phyloP scores from a whole-genome alignment of 2,113 vertebrate species.

The Canis aureus region DNA sequence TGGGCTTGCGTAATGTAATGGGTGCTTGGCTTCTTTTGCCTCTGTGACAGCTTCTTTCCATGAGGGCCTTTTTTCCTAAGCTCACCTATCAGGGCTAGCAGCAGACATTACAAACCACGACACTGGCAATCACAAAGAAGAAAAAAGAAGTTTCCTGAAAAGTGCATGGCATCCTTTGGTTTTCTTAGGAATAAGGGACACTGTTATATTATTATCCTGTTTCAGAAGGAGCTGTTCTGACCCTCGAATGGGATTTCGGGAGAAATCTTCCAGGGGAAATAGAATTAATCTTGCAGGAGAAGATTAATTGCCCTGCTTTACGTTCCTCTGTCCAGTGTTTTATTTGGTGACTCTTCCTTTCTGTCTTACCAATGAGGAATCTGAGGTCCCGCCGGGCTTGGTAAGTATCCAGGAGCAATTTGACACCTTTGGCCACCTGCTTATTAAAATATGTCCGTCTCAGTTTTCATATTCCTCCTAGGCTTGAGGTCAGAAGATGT shows the following conservation, averaged over 20 bases:
- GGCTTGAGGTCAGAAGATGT: background rate
- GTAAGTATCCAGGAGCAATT: background rate
- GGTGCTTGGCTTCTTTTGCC: background rate
- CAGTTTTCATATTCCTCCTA: background rate
- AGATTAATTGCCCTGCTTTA: background rate
- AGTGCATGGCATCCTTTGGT: background rate
- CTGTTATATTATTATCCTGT: fast-evolving
- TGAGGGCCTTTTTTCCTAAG: slow-evolving; percentile 9
- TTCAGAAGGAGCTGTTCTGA: background rate
- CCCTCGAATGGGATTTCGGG: background rate
- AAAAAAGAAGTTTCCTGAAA: background rate
- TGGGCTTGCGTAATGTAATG: background rate
- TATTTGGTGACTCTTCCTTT: background rate
- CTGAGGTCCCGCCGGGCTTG: background rate
- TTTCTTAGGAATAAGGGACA: background rate
- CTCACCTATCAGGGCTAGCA: background rate
- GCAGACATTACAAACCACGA: background rate
- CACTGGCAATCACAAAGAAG: background rate
- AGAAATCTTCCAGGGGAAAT: too few relatives aligned
- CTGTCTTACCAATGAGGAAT: background rate
- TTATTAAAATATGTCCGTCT: background rate
- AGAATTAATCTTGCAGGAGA: background rate
- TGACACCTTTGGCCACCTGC: background rate
- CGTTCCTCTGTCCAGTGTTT: background rate
- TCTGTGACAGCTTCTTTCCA: background rate